Conservation (phyloP, 2,888 invertebrate genomes). For the Dolichopus griseipennis region DNA sequence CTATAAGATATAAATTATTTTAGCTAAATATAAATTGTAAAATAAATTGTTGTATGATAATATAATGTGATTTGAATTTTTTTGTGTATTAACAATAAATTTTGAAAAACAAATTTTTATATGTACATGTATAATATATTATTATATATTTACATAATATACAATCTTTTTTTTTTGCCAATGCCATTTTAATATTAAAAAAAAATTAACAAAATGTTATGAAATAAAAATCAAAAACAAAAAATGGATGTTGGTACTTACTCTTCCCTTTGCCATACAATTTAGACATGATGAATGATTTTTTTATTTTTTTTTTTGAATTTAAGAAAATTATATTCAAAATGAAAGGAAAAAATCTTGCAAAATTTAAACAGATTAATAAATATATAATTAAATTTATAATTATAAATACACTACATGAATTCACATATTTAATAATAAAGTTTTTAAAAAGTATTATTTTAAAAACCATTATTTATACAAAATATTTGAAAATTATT, state of each 20-base stretch:
- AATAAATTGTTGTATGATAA: neutral
- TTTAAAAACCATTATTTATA: too few species aligned
- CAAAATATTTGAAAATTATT: too few species aligned
- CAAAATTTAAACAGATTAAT: conserved; percentile 6
- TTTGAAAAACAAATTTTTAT: neutral
- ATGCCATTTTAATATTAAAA: conserved; percentile 9
- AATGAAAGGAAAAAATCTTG: conserved; percentile 6
- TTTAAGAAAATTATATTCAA: conserved; percentile 1
- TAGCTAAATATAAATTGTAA: neutral
- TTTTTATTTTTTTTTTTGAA: conserved; percentile 2
- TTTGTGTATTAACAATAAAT: conserved; percentile 2
- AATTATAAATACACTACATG: neutral
- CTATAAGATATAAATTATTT: neutral
- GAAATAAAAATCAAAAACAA: conserved; percentile 20
- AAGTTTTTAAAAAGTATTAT: too few species aligned
- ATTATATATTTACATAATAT: conserved; percentile 13
- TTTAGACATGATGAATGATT: conserved; percentile 38
- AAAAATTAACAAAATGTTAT: conserved; percentile 18
- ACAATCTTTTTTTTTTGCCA: conserved; percentile 7
- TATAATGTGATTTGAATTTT: neutral
- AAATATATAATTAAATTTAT: neutral
- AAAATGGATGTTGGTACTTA: conserved; percentile 35
- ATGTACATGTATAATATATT: neutral
- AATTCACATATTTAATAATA: too few species aligned
- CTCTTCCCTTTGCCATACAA: conserved; percentile 47